These are phyloP conservation scores for Tenthredo mesomela DNA, from an alignment of 2,888 invertebrate genomes.

Conservation along the genomic window DNA sequence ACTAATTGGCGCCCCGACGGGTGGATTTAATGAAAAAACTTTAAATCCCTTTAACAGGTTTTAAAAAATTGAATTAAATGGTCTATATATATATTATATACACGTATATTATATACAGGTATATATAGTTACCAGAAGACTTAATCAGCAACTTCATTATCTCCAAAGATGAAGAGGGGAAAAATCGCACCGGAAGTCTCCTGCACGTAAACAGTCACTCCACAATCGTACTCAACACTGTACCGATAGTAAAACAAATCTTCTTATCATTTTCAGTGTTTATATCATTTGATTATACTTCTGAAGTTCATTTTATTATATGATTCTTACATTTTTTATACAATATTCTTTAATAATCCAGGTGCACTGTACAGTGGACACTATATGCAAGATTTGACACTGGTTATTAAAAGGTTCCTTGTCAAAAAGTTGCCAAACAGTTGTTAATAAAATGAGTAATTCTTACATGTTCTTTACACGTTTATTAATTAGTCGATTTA, in stretches of 20 bases:
- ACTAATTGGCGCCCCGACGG: constrained; percentile 22
- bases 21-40: constrained; percentile 31
- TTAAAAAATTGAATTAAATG: background rate
- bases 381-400: background rate
- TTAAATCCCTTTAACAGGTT: background rate
- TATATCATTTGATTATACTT: background rate
- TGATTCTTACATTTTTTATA: background rate
- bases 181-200: background rate
- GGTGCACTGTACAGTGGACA: background rate
- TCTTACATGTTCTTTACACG: background rate
- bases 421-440: background rate
- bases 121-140: constrained; percentile 2
- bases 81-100: background rate
- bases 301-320: background rate
- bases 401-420: background rate
- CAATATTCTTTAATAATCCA: constrained; percentile 14
- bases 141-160: constrained; percentile 21
- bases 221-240: background rate
- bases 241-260: background rate
- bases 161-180: background rate
- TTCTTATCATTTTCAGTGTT: background rate
- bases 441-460: background rate
- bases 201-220: constrained; percentile 25
- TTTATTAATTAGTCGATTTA: background rate
- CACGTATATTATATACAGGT: background rate